Evolutionary conservation across 2,888 invertebrate genomes (phyloP), one percentile per base, ranked within the genome.

Genomic region (Pristionchus japonicus): DNA sequence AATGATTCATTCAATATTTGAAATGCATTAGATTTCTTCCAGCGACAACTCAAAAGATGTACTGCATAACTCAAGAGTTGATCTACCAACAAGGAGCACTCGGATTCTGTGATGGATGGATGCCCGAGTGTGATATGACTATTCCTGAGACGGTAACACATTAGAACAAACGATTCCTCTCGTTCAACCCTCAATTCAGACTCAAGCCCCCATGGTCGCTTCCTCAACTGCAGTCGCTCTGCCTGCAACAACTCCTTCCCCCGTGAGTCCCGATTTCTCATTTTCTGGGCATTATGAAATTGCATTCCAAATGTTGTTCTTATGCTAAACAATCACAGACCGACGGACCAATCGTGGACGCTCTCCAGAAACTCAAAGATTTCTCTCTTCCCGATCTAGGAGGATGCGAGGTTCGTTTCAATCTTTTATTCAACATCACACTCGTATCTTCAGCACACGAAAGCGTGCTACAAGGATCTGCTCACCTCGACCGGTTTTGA

Each of bases 31-130:
- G 1, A 37, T 37, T 13, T 31, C 34, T 82, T 49, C 31, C 52
- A 82, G 82, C 27, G n/a, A 27, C 9, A 6, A 43, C 52, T 13
- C 82, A 27, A 1, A 47, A 49, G 49, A 82, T 82, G 82, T 82
- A 49, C 9, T 82, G 82, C 31, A 15, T 40, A 4, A 82, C 82
- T 47, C 47, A 47, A 27, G 82, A 49, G 52, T 20, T 82, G 1
- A 49, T 82, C 49, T 82, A 82, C 31, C 82, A 82, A 37, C 82
- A 82, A n/a, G 82, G n/a, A 49, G 82, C 82, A 49, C 82, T 82
- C 52, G 82, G 82, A 31, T 82, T 82, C 82, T 82, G 82, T 49
- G 82, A 82, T 82, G 82, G 82, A 82, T 82, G 82, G 82, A 47
- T 82, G 82, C 82, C 82, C 7, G 23, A 43, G 17, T 74, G 74